phyloP scores from a whole-genome alignment of 1,140 invertebrate species.

The Habropoda laboriosa region DNA sequence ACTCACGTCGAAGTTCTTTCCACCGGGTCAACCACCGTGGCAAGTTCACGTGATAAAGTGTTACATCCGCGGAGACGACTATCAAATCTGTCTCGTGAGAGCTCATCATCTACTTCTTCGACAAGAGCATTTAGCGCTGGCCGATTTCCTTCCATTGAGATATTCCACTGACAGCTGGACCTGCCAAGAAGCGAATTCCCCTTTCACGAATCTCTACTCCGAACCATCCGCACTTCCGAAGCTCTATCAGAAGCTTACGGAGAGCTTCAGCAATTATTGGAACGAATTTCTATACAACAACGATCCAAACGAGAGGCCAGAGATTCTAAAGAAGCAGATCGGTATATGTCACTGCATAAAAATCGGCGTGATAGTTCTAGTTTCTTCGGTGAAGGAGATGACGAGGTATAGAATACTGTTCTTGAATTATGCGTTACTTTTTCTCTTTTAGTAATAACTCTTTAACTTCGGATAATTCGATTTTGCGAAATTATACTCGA shows the following conservation, averaged over 20 bases:
- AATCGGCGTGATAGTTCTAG: constrained; percentile 83
- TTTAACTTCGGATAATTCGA: background rate
- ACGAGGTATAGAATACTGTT: constrained; percentile 65
- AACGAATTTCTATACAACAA: constrained; percentile 90
- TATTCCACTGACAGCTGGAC: constrained; percentile 79
- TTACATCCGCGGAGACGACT: constrained; percentile 81
- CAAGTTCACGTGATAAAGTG: constrained; percentile 89
- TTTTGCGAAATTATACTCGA: background rate
- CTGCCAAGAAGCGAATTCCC: constrained; percentile 74
- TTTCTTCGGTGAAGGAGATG: constrained; percentile 84
- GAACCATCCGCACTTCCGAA: constrained; percentile 85
- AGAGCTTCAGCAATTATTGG: constrained; percentile 88
- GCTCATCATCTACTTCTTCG: constrained; percentile 89
- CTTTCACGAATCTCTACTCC: constrained; percentile 83
- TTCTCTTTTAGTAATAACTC: background rate
- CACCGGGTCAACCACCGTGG: constrained; percentile 87
- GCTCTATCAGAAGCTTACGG: constrained; percentile 85
- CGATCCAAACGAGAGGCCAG: constrained; percentile 88
- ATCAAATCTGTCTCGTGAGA: constrained; percentile 88
- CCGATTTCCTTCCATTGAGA: constrained; percentile 88
- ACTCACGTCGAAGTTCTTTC: constrained; percentile 89
- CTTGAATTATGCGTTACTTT: too few species aligned
- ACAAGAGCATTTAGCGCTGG: constrained; percentile 86
- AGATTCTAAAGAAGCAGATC: constrained; percentile 84
- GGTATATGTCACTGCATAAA: constrained; percentile 84